These are phyloP conservation scores for Esox niger DNA, from an alignment of 2,113 vertebrate genomes.

Conservation along the genomic window DNA sequence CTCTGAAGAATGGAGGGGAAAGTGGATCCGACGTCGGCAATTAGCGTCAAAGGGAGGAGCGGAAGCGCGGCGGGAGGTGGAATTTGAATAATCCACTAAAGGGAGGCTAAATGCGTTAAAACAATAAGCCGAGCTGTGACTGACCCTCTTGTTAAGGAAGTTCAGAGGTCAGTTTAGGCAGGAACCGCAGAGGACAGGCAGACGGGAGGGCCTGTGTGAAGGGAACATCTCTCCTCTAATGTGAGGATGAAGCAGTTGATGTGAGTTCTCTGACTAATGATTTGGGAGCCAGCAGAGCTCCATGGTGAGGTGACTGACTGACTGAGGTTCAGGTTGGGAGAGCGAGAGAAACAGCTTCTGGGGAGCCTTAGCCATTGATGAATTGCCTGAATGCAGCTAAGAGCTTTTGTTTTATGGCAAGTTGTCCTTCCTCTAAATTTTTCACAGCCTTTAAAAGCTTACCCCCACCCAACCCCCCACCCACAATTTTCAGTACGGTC, in stretches of 20 bases:
- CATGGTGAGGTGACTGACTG: background rate
- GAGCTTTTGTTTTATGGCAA: conserved; percentile 47
- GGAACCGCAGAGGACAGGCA: background rate
- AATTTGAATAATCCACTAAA: conserved; percentile 65
- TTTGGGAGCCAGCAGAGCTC: background rate
- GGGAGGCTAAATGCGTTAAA: conserved; percentile 56
- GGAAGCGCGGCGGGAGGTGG: conserved; percentile 21
- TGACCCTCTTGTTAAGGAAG: conserved; percentile 42
- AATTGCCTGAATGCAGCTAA: conserved; percentile 46
- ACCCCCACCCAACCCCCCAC: conserved; percentile 38
- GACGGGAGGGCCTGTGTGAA: background rate
- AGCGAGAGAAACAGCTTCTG: background rate
- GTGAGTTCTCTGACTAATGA: conserved; percentile 1
- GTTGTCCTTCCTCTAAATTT: conserved; percentile 41
- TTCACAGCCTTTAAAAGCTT: conserved; percentile 40
- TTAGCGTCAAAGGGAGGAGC: conserved; percentile 60
- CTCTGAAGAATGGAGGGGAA: conserved; percentile 56
- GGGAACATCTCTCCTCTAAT: background rate
- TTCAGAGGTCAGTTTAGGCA: conserved; percentile 41
- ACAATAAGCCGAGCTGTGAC: conserved; percentile 53
- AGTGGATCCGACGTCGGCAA: conserved; percentile 64
- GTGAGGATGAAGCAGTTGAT: background rate
- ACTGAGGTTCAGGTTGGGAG: background rate
- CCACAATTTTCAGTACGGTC: background rate
- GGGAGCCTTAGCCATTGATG: conserved; percentile 15